Base-by-base conservation (phyloP, 2,888 invertebrate species). In the Leptogaster cylindrica region DNA sequence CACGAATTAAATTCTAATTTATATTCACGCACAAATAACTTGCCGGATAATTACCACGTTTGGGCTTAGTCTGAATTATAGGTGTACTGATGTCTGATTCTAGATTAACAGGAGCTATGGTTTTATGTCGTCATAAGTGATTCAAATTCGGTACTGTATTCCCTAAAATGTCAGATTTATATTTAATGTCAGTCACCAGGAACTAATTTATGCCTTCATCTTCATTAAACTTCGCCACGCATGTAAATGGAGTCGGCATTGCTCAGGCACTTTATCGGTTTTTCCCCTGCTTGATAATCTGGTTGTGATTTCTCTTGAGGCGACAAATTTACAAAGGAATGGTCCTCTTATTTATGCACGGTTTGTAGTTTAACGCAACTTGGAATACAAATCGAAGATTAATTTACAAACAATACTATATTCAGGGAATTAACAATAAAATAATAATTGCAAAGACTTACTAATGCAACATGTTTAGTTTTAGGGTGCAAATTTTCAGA, bases 11-110 rank as follows among this genome's bases (percentile, higher is more conserved):
- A 68, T 68, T 65, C 68, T 68, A 68, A 68, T 68, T 68, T 68
- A 68, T 68, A 68, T 68, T 68, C 68, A 68, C 68, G 68, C 65
- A 68, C 68, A 68, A 68, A 65, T 68, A 68, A 68, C 68, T 65
- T 68, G 65, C 31, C 31, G 51, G 28, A 31, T 51, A 51, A 51
- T 51, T 51, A 51, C 51, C 25, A 51, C 28, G 20, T 36, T 36
- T 18, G 10, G 39, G 39, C 58, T 58, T 39, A 58, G 39, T 39
- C 39, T 58, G 18, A 39, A 58, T 58, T 39, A 39, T 39, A 39
- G 23, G 20, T 58, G 33, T 25, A 58, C 58, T 39, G 23, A 20
- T 18, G 33, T 23, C 58, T 39, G 58, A 58, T 58, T 36, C 14
- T 16, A 58, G 10, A 58, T 58, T 23, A 58, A 58, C 39, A 36